Base-by-base conservation (phyloP, 1,140 invertebrate genomes). In the Fragariocoptes setiger region DNA sequence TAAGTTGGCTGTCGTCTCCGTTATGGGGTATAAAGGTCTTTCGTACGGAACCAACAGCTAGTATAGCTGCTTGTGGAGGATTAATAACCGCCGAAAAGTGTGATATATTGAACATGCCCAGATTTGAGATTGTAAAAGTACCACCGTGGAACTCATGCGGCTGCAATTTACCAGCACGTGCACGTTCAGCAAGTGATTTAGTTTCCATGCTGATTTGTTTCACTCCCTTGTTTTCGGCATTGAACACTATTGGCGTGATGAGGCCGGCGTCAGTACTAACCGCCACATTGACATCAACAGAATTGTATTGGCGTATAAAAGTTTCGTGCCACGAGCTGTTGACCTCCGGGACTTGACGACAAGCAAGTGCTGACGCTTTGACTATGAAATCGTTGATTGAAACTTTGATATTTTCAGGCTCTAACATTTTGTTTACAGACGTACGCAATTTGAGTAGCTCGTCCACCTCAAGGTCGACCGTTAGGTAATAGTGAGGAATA, bases 321-420 rank as follows among this genome's bases (percentile, higher is more conserved):
- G 71, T 67, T 42, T 80, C 83, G 65, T 85, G 69, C 85, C 90
- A 99, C 16, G 80, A 70, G 14, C 79, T 83, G 56, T 99, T 99
- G 2, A 72, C 78, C 52, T 88, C 77, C 1, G 90, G 90, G 39
- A 97, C 76, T 57, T 76, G 75, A 53, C 71, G 71, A 57, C 76
- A 83, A 5, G 90, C 79, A 41, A 82, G 62, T 2, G 86, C 83
- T 15, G 78, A 69, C 1, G 80, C 88, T 48, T 97, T 97, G 36
- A 97, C 78, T 38, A 99, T 74, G 50, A 97, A 90, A 57, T 97
- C 90, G 55, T 95, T 97, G 0, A 95, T 69, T 18, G 83, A 90
- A 13, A 97, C 52, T 59, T 88, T 82, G n/a, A 62, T 50, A 39
- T 73, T 72, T 17, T 80, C 66, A 52, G 79, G 80, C 38, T 73